These are phyloP conservation scores for Enteromius viviparus DNA, from an alignment of 2,797 vertebrate species.

Conservation along the genomic window DNA sequence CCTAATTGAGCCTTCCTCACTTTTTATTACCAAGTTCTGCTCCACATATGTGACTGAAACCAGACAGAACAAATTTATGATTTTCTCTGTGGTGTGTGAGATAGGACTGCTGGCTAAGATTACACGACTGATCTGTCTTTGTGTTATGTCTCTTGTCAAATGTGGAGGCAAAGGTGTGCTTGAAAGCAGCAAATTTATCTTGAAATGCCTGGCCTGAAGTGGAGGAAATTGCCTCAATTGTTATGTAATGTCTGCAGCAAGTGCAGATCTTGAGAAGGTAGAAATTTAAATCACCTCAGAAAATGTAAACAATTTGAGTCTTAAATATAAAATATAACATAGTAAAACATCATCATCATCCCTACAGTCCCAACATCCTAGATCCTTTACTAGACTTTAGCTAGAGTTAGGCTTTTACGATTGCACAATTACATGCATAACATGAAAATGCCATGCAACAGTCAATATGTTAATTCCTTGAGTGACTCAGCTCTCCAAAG, in stretches of 20 bases:
- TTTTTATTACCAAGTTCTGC: slow-evolving; percentile 67
- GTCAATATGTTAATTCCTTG: slow-evolving; percentile 37
- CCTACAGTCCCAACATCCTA: neutral
- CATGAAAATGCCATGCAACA: slow-evolving; percentile 21
- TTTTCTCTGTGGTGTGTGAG: slow-evolving; percentile 71
- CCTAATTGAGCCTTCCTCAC: slow-evolving; percentile 65
- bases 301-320: neutral
- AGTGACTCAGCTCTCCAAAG: slow-evolving; percentile 7
- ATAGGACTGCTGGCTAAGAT: slow-evolving; percentile 68
- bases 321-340: neutral
- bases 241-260: slow-evolving; percentile 30
- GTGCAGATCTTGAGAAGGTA: neutral
- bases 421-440: neutral
- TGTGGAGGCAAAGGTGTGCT: neutral
- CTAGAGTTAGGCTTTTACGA: neutral
- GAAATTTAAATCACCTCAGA: neutral
- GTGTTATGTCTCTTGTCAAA: slow-evolving; percentile 33
- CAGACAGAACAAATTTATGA: slow-evolving; percentile 68
- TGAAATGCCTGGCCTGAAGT: slow-evolving; percentile 5
- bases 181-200: slow-evolving; percentile 23
- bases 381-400: neutral
- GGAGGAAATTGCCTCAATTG: slow-evolving; percentile 27
- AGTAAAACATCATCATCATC: neutral
- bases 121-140: slow-evolving; percentile 50
- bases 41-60: slow-evolving; percentile 69